Evolutionary conservation across 1,140 invertebrate species (phyloP).

Genomic region (Latrodectus geometricus): DNA sequence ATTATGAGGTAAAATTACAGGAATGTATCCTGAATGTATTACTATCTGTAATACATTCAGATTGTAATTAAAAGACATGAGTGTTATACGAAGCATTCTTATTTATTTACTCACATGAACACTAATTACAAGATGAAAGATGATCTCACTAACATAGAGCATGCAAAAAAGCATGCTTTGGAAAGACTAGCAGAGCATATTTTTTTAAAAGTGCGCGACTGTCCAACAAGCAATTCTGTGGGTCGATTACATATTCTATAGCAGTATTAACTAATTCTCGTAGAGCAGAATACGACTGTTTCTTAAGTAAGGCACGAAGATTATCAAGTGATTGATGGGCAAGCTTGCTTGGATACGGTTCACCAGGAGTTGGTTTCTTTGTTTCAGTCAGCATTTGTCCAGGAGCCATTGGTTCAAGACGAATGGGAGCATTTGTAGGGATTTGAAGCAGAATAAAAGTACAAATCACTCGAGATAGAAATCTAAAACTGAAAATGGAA

Average conservation of each 20-base stretch:
- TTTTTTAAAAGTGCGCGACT: slow-evolving; percentile 25
- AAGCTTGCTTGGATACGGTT: slow-evolving; percentile 1
- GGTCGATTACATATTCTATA: slow-evolving; percentile 11
- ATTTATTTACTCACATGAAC: too few species aligned
- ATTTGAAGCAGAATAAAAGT: slow-evolving; percentile 33
- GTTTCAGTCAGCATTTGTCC: not conserved
- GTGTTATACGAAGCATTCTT: too few species aligned
- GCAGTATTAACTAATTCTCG: slow-evolving; percentile 18
- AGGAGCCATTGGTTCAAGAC: slow-evolving; percentile 24
- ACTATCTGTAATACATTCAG: too few species aligned
- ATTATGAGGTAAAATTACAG: too few species aligned
- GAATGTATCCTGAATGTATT: too few species aligned
- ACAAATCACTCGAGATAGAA: slow-evolving; percentile 22
- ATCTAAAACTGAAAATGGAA: slow-evolving; percentile 33
- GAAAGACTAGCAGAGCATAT: slow-evolving; percentile 31
- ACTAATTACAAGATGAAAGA: too few species aligned
- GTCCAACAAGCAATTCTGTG: slow-evolving; percentile 11
- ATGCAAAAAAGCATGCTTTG: slow-evolving; percentile 34
- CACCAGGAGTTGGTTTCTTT: not conserved
- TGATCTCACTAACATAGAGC: slow-evolving; percentile 15
- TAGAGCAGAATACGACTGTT: slow-evolving; percentile 41
- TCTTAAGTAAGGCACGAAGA: slow-evolving; percentile 10
- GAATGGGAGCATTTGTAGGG: slow-evolving; percentile 29
- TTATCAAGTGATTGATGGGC: slow-evolving; percentile 30
- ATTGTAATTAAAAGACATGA: too few species aligned